phyloP scores from a whole-genome alignment of 2,113 vertebrate species.

The Falco punctatus region DNA sequence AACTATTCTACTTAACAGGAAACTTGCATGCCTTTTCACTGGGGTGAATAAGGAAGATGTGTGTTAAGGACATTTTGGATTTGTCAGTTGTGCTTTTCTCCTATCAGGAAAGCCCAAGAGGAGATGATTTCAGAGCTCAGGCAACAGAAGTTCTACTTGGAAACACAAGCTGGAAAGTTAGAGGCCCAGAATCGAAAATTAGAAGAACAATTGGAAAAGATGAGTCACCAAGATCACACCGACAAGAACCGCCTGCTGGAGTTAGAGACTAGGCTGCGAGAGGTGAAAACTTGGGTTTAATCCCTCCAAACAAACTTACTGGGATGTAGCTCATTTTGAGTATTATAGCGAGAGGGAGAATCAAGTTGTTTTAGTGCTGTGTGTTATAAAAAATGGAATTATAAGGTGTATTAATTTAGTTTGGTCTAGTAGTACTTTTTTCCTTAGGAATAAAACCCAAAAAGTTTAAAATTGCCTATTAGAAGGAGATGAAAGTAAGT shows the following conservation, averaged over 20 bases:
- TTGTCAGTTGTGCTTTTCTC: conserved; percentile 44
- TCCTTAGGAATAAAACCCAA: neutral
- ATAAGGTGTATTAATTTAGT: neutral
- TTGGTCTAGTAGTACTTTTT: neutral
- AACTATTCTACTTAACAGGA: neutral
- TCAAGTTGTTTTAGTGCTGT: neutral
- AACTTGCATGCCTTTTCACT: neutral
- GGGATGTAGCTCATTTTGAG: neutral
- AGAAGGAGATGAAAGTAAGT: neutral
- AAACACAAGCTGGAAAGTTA: conserved; percentile 96
- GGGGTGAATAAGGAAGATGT: too few species aligned
- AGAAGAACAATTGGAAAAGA: conserved; percentile 97
- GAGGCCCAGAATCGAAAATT: conserved; percentile 98
- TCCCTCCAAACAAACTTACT: neutral
- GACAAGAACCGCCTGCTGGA: conserved; percentile 92
- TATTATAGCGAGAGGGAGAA: neutral
- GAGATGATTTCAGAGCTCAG: conserved; percentile 99
- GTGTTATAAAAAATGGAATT: neutral
- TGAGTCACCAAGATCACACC: conserved; percentile 93
- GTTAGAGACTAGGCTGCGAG: conserved; percentile 89
- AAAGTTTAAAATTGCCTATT: neutral
- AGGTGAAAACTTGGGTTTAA: conserved; percentile 79
- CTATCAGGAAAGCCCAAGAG: conserved; percentile 95
- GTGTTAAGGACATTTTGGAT: neutral
- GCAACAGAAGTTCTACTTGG: conserved; percentile 99